phyloP scores from a whole-genome alignment of 2,113 vertebrate species.

The Pomatorhinus ruficollis region DNA sequence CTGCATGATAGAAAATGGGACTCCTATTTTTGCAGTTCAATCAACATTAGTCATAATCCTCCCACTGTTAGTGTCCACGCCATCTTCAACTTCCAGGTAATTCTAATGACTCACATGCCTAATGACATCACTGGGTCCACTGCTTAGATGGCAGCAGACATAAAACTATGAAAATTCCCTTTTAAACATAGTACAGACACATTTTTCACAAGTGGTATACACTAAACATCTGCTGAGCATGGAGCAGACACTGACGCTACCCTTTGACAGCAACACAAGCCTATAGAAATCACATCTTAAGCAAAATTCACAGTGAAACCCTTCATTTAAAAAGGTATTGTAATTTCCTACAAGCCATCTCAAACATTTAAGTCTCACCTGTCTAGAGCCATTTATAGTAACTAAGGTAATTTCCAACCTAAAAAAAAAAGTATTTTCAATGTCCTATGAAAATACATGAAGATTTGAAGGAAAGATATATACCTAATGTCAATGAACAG shows the following conservation, averaged over 20 bases:
- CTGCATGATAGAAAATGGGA: rapidly evolving
- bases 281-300: not conserved
- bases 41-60: not conserved
- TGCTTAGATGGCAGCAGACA: not conserved
- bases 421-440: not conserved
- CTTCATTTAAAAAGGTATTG: not conserved
- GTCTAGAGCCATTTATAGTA: not conserved
- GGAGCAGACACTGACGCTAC: not conserved
- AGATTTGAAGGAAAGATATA: not conserved
- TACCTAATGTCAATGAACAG: not conserved
- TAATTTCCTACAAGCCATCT: not conserved
- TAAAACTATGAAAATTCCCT: not conserved
- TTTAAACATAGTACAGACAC: not conserved
- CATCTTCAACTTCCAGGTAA: not conserved
- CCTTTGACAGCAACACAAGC: not conserved
- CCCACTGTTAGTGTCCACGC: not conserved
- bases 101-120: not conserved
- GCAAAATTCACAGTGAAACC: not conserved
- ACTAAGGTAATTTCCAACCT: not conserved
- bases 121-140: not conserved
- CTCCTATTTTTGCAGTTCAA: not conserved
- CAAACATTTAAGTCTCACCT: not conserved
- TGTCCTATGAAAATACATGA: not conserved
- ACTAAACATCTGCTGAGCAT: not conserved
- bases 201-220: not conserved